Evolutionary conservation across 2,113 vertebrate species (phyloP), one percentile per base, ranked within the genome.

Genomic region (Larimichthys crocea): DNA sequence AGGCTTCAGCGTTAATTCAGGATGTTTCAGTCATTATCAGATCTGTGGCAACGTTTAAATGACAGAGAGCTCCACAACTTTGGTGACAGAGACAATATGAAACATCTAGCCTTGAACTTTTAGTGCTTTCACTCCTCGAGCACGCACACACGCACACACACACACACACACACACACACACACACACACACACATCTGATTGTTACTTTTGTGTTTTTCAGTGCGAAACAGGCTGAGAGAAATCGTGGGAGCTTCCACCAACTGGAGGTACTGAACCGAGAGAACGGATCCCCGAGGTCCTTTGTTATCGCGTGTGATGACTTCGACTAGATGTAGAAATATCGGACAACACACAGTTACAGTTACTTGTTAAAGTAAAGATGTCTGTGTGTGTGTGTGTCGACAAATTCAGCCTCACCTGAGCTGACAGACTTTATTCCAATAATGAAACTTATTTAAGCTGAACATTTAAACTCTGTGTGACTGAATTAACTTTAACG

Each of bases 231-330:
- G 94, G 83, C 94, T 99, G 86, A 96, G 96, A 83, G 95, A 96
- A 81, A 97, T 98, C 74, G 97, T 99, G 49, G 98, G 98, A 93
- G 96, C 94, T 67, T 98, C 97, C 57, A 96, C 95, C 31, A 97
- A 97, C 94, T 99, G 98, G 98, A 97, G 96, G 98, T 99, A 97
- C 49, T 85, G 53, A 82, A 65, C 1, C n/a, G 16, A n/a, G 17
- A n/a, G 35, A 44, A 22, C 64, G 8, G 55, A 4, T 48, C 46
- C 12, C 16, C 19, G 16, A 35, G 11, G 49, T 49, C 1, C 3
- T 57, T 71, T 29, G 22, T 46, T 46, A 9, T 46, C 2, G n/a
- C 20, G 4, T 46, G 29, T 26, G 2, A 70, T 26, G 19, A 10
- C 6, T 16, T 15, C 16, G 3, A 14, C 3, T 49, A 17, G 15